phyloP scores from a whole-genome alignment of 2,888 invertebrate genomes.

The Sisyra terminalis region DNA sequence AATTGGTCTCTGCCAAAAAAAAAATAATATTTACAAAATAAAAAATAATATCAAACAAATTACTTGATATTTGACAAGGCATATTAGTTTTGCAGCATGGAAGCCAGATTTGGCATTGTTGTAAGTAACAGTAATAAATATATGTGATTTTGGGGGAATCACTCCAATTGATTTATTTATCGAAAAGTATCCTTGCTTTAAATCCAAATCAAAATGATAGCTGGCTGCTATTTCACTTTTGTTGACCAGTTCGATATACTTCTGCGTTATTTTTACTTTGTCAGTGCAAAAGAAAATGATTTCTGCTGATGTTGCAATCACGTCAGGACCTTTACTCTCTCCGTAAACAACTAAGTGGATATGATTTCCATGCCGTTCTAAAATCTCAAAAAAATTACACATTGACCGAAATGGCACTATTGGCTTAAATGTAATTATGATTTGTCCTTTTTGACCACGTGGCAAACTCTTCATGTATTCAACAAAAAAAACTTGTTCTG shows the following conservation, averaged over 20 bases:
- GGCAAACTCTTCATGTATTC: background rate
- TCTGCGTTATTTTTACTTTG: conserved; percentile 10
- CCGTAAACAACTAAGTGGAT: background rate
- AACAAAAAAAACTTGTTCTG: conserved; percentile 2
- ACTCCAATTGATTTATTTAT: conserved; percentile 19
- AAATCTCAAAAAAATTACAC: conserved; percentile 3
- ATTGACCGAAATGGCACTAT: background rate
- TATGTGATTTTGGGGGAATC: conserved; percentile 18
- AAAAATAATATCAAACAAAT: conserved; percentile 11
- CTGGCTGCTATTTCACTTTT: conserved; percentile 18
- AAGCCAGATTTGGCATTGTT: conserved; percentile 17
- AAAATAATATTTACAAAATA: conserved; percentile 6
- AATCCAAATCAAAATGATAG: conserved; percentile 23
- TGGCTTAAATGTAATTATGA: background rate
- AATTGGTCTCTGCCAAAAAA: conserved; percentile 21
- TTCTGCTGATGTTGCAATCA: conserved; percentile 10
- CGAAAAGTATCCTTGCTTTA: conserved; percentile 19
- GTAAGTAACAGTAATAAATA: conserved; percentile 21
- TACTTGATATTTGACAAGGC: conserved; percentile 25
- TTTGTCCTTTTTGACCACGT: background rate
- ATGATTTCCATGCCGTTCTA: background rate
- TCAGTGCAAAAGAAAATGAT: conserved; percentile 12
- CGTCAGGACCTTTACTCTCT: conserved; percentile 13
- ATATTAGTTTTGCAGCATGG: conserved; percentile 20
- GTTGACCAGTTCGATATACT: conserved; percentile 23